phyloP scores from a whole-genome alignment of 2,888 invertebrate species.

The Trichogramma evanescens region DNA sequence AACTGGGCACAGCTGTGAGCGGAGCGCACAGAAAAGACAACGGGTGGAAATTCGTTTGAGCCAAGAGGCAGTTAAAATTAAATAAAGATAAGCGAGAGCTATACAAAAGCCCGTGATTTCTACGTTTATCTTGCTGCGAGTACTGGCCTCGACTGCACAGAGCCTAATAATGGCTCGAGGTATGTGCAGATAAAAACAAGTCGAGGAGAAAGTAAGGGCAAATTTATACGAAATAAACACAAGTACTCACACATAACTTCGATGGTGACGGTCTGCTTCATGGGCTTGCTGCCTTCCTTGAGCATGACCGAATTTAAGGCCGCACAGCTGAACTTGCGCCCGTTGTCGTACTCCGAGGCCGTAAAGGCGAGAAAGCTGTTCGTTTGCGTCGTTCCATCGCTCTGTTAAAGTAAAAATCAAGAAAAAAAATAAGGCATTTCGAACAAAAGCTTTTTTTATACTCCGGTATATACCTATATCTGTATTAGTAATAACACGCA shows the following conservation, averaged over 20 bases:
- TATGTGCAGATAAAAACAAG: background rate
- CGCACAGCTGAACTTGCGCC: slow-evolving; percentile 69
- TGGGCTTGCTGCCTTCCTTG: slow-evolving; percentile 66
- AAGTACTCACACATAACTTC: slow-evolving; percentile 79
- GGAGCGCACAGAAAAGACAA: too few relatives aligned
- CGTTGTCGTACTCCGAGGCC: slow-evolving; percentile 76
- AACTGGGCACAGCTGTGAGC: too few relatives aligned
- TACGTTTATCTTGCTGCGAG: too few relatives aligned
- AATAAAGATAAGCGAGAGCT: too few relatives aligned
- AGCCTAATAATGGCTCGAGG: too few relatives aligned
- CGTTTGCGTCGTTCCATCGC: slow-evolving; percentile 75
- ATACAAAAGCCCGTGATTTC: too few relatives aligned
- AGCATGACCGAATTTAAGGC: slow-evolving; percentile 75
- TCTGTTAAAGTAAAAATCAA: slow-evolving; percentile 47
- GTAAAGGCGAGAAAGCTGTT: slow-evolving; percentile 71
- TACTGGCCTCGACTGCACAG: too few relatives aligned
- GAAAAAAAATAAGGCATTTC: background rate
- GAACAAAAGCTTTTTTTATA: background rate
- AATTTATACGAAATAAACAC: slow-evolving; percentile 19
- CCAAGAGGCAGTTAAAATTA: too few relatives aligned
- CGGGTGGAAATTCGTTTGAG: too few relatives aligned
- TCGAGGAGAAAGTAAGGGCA: slow-evolving; percentile 1
- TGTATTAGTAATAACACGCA: too few relatives aligned
- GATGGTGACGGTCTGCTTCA: slow-evolving; percentile 63
- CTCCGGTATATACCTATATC: too few relatives aligned